phyloP scores from a whole-genome alignment of 2,113 vertebrate genomes.

The Crotalus viridis region DNA sequence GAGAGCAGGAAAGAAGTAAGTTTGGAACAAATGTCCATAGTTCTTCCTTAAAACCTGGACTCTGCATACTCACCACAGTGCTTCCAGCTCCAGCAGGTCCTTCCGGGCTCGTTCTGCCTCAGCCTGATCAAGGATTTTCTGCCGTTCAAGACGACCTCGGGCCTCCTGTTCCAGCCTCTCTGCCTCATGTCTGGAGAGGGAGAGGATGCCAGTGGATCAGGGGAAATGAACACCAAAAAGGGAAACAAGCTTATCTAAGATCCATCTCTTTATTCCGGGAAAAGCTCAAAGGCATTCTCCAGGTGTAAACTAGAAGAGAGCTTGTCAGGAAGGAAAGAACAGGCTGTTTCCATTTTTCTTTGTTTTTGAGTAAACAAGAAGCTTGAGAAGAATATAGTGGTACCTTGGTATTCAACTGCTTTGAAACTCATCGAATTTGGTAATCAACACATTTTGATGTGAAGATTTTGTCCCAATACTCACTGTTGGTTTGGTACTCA shows the following conservation, averaged over 20 bases:
- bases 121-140: constrained; percentile 85
- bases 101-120: constrained; percentile 81
- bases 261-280: not conserved
- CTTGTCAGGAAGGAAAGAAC: not conserved
- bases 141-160: constrained; percentile 82
- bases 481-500: not conserved
- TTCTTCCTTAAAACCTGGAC: not conserved
- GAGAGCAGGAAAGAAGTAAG: not conserved
- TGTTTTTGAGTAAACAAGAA: not conserved
- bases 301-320: not conserved
- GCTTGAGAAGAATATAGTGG: not conserved
- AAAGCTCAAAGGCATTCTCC: not conserved
- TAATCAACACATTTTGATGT: not conserved
- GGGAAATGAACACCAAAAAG: not conserved
- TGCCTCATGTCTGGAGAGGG: constrained; percentile 78
- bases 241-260: not conserved
- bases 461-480: not conserved
- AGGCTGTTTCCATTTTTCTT: not conserved
- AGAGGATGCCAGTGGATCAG: not conserved
- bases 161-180: constrained; percentile 89
- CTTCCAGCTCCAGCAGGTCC: constrained; percentile 87
- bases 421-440: not conserved
- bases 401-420: not conserved
- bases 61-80: constrained; percentile 75
- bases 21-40: not conserved